Base-by-base conservation (phyloP, 2,113 vertebrate genomes). In the Lamprotornis superbus region DNA sequence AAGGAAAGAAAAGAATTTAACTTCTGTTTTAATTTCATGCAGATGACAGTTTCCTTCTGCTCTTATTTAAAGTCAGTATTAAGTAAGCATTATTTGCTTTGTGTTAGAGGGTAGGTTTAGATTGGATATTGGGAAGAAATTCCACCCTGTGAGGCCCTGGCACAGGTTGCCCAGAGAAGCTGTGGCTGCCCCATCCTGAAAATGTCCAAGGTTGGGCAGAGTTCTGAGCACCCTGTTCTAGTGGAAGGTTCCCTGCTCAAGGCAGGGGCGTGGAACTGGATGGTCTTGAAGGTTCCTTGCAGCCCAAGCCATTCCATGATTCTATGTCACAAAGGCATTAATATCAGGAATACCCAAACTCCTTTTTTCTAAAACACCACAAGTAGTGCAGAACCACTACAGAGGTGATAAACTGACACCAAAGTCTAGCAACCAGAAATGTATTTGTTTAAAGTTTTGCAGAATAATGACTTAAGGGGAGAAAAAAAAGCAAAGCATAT, bases 161-260 rank as follows among this genome's bases (percentile, higher is more conserved):
- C 31, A 63, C 18, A 63, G n/a, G 17, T 1, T 55, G 7, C 11
- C 10, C 70, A 49, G 31, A 63, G 40, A 49, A 50, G 18, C 25
- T 63, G 47, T 47, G 55, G 35, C 9, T 70, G 35, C 12, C 23
- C 18, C 71, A 70, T 42, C 19, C 31, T 83, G 56, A 18, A 56
- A 70, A 4, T 20, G 31, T 33, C 5, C 22, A 17, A 49, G 35
- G 2, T 0, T 63, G 40, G 47, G 28, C 2, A 2, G 47, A 16
- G 21, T n/a, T 69, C 16, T 14, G 55, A 63, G 35, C 12, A 55
- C 8, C 7, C 31, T 37, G 22, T 5, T 2, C 0, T 20, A 42
- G 27, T 27, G 63, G 25, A 55, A 69, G 21, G n/a, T 33, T 69
- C n/a, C 31, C 35, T 61, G 55, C 14, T 63, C 31, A 35, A 20